These are phyloP conservation scores for Balanococcus diminutus DNA, from an alignment of 2,888 invertebrate species.

Conservation along the genomic window DNA sequence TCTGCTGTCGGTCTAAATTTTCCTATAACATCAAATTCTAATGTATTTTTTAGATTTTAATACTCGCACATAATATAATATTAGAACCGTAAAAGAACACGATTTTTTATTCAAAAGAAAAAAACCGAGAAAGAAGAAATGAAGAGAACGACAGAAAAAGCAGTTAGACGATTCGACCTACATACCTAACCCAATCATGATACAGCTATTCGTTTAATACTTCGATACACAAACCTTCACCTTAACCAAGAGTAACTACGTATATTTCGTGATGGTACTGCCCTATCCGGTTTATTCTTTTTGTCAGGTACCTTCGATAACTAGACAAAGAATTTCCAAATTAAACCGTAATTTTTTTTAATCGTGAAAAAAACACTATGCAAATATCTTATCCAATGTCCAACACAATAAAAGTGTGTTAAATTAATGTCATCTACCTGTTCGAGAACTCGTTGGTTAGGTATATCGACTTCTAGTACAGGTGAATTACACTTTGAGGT, in stretches of 20 bases:
- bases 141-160: constrained; percentile 15
- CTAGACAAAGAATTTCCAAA: neutral
- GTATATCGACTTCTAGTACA: neutral
- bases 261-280: neutral
- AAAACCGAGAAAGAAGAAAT: constrained; percentile 6
- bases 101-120: constrained; percentile 1
- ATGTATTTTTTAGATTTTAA: neutral
- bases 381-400: neutral
- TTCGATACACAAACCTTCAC: constrained; percentile 36
- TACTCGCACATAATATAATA: neutral
- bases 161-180: constrained; percentile 36
- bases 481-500: neutral
- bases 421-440: neutral
- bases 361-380: neutral
- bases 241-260: constrained; percentile 5
- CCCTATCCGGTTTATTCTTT: neutral
- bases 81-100: neutral
- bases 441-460: neutral
- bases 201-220: constrained; percentile 33
- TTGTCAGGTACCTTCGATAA: neutral
- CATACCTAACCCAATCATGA: constrained; percentile 33
- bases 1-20: neutral
- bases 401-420: neutral
- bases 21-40: neutral
- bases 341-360: neutral